Percentiles rank a stretch among this genome's conserved stretches.
These are phyloP conservation scores for Chymomyza fuscimana DNA, from an alignment of 2,888 invertebrate genomes.

Conservation along the genomic window DNA sequence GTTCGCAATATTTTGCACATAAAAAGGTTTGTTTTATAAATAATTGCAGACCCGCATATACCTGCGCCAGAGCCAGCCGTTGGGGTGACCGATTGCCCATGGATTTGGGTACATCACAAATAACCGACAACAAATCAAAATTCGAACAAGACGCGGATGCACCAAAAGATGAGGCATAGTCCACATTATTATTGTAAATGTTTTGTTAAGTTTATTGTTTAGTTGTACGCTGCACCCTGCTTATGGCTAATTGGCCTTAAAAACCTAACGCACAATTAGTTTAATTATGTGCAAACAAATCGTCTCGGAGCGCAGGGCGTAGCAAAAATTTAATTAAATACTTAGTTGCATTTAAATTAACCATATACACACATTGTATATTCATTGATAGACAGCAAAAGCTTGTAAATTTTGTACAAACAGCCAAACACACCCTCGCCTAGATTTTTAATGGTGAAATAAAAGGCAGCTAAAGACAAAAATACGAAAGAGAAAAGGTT, in stretches of 20 bases:
- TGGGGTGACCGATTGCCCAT: conserved; percentile 92
- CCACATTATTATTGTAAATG: conserved; percentile 18
- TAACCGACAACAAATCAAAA: conserved; percentile 26
- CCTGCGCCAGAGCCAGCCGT: conserved; percentile 86
- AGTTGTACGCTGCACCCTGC: conserved; percentile 3
- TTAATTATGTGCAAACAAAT: conserved; percentile 69
- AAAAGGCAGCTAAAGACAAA: conserved; percentile 19
- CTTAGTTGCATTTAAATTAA: conserved; percentile 52
- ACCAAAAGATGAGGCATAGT: conserved; percentile 39
- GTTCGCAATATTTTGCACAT: background rate
- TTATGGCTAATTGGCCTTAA: conserved; percentile 44
- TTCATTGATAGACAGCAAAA: conserved; percentile 40
- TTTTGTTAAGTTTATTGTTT: conserved; percentile 25
- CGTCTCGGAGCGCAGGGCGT: conserved; percentile 35
- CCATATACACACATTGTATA: conserved; percentile 22
- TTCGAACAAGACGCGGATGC: conserved; percentile 8
- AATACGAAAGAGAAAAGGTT: conserved; percentile 1
- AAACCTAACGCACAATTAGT: conserved; percentile 45
- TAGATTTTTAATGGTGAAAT: conserved; percentile 36
- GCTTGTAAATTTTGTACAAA: conserved; percentile 40
- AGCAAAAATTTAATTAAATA: conserved; percentile 62
- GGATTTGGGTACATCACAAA: conserved; percentile 75
- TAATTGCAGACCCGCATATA: conserved; percentile 83
- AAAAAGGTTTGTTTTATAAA: conserved; percentile 14
- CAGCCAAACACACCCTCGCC: conserved; percentile 52